Evolutionary conservation across 2,113 vertebrate species (phyloP), one percentile per base, ranked within the genome.

Genomic region (Anhinga anhinga): DNA sequence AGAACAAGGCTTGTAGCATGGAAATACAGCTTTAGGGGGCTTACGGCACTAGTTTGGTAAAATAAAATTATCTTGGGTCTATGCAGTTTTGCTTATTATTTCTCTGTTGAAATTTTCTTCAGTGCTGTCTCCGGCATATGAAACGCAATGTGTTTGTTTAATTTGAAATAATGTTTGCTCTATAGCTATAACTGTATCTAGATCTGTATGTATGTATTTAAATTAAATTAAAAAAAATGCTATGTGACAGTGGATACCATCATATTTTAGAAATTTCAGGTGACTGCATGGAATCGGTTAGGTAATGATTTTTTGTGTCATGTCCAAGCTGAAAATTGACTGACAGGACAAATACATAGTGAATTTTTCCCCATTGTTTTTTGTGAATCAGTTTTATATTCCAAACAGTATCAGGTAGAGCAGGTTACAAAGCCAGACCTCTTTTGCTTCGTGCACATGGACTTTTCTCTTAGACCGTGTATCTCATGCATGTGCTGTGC

Each of bases 321-420:
- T 34, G 52, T 92, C 77, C 90, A 93, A 93, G 70, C 84, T 95
- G 93, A 98, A 96, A 96, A 74, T 34, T 5, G 21, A 45, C 84
- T 81, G 56, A 50, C 50, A 62, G 77, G 66, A 71, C 58, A 93
- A 82, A 61, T 22, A n/a, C 7, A 8, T 1, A 10, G 11, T 56
- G 26, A 63, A 30, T 63, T 76, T 58, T 85, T 42, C 65, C 13
- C 20, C 11, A 3, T 50, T 0, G 0, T 4, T 50, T 69, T 78
- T 88, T 65, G 40, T n/a, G 22, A 74, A 63, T 45, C 18, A 7
- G n/a, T 92, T 91, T 89, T 95, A 58, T 74, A 76, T 65, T 29
- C 50, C 53, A 77, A 56, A 49, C 30, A 21, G 15, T 78, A 66
- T 86, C 82, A 40, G 71, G 29, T 29, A 59, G 19, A 47, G 52